Evolutionary conservation across 2,888 invertebrate species (phyloP).

Genomic region (Empis livida): DNA sequence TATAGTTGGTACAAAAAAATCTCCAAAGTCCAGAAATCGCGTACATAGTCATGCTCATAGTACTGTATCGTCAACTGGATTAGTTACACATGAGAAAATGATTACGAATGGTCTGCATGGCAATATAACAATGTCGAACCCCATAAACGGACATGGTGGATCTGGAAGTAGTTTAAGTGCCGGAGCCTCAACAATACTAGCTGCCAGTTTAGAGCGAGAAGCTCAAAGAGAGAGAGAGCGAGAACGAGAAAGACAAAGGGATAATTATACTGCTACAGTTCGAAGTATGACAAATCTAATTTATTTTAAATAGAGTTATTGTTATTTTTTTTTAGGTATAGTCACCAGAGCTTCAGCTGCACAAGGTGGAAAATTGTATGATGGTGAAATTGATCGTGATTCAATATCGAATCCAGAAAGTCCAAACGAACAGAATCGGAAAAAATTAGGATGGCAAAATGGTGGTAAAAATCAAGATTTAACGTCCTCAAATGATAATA

Average conservation of each 20-base stretch:
- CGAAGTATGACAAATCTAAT: constrained; percentile 38
- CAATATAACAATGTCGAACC: constrained; percentile 29
- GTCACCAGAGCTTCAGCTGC: constrained; percentile 36
- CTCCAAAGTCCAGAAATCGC: constrained; percentile 28
- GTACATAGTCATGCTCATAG: constrained; percentile 33
- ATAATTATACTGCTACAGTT: constrained; percentile 41
- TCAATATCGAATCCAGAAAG: constrained; percentile 30
- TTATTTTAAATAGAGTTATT: not conserved
- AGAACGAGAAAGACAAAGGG: constrained; percentile 29
- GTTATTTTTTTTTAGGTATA: constrained; percentile 30
- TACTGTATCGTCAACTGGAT: constrained; percentile 32
- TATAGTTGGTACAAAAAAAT: constrained; percentile 52
- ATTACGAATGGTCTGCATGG: constrained; percentile 20
- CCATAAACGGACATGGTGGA: constrained; percentile 31
- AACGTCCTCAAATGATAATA: constrained; percentile 26
- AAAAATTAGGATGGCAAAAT: constrained; percentile 39
- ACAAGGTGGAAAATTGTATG: constrained; percentile 31
- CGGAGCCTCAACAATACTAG: constrained; percentile 47
- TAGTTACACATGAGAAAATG: constrained; percentile 31
- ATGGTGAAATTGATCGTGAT: constrained; percentile 34
- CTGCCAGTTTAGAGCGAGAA: constrained; percentile 38
- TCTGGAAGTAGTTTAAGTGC: constrained; percentile 44
- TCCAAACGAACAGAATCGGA: constrained; percentile 49
- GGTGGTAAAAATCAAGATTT: constrained; percentile 25
- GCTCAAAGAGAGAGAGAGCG: constrained; percentile 31